Conservation (phyloP, 1,140 invertebrate genomes). For the Lucilia sericata region DNA sequence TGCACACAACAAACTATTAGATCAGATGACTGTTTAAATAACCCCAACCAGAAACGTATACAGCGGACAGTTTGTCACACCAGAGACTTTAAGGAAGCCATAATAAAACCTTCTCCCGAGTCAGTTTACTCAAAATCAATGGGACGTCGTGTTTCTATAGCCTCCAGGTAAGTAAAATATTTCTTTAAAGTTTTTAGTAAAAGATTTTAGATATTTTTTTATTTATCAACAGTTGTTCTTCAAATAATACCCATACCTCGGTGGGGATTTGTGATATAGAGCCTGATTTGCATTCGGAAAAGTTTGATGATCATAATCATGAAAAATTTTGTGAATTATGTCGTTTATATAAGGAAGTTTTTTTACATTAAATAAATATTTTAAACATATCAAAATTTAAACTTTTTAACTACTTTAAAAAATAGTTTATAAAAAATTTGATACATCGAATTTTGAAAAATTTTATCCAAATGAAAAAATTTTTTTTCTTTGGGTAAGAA, state of each 20-base stretch:
- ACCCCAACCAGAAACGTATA: slow-evolving; percentile 52
- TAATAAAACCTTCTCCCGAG: neutral
- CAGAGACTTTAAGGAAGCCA: neutral
- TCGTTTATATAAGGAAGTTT: slow-evolving; percentile 18
- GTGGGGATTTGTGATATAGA: slow-evolving; percentile 4
- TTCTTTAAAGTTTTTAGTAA: neutral
- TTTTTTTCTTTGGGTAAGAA: too few relatives aligned
- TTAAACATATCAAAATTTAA: too few relatives aligned
- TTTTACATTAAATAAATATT: neutral
- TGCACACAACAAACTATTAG: neutral
- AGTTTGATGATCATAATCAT: neutral
- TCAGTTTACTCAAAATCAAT: slow-evolving; percentile 15
- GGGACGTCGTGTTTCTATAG: slow-evolving; percentile 15
- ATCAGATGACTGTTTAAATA: neutral
- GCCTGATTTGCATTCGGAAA: neutral
- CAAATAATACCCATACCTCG: slow-evolving; percentile 32
- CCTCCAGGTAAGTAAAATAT: slow-evolving; percentile 32
- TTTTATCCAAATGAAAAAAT: too few relatives aligned
- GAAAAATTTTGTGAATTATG: slow-evolving; percentile 36
- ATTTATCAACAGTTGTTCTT: slow-evolving; percentile 11
- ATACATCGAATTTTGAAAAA: too few relatives aligned
- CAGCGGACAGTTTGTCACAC: slow-evolving; percentile 49
- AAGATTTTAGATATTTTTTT: neutral
- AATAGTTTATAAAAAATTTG: too few relatives aligned
- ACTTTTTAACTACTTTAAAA: too few relatives aligned